A percentile compares a stretch with the other conserved stretches of the same genome.
Evolutionary conservation across 2,797 vertebrate genomes (phyloP).

Genomic region (Rhinatrema bivittatum): DNA sequence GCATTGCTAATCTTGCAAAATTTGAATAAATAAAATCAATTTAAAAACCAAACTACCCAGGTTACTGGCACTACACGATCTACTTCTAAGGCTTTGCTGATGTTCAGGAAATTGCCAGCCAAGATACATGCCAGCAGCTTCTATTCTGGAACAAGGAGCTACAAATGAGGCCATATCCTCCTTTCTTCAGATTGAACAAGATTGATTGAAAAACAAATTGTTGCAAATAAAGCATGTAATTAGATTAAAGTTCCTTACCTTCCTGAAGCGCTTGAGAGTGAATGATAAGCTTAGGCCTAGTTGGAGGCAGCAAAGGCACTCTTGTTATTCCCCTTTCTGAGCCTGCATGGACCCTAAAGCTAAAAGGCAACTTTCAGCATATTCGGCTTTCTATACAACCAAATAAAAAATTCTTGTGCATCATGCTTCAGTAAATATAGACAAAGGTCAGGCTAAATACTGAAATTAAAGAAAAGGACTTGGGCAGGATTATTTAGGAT

Average conservation of each 20-base stretch:
- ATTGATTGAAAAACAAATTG: slow-evolving; percentile 97
- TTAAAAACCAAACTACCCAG: too few relatives aligned
- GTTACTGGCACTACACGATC: too few relatives aligned
- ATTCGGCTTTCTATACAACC: rapidly evolving
- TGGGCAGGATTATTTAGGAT: too few relatives aligned
- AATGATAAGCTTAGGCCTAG: slow-evolving; percentile 2
- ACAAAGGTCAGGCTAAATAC: too few relatives aligned
- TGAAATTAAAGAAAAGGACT: too few relatives aligned
- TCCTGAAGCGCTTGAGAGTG: slow-evolving; percentile 46
- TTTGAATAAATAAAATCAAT: too few relatives aligned
- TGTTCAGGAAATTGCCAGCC: slow-evolving; percentile 18
- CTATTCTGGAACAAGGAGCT: slow-evolving; percentile 64
- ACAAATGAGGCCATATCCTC: slow-evolving; percentile 65
- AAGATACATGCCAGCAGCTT: slow-evolving; percentile 45
- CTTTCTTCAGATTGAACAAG: slow-evolving; percentile 74
- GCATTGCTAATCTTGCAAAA: too few relatives aligned
- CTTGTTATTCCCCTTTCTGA: too few relatives aligned
- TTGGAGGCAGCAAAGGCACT: too few relatives aligned
- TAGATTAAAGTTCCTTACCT: slow-evolving; percentile 83
- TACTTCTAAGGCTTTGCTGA: too few relatives aligned
- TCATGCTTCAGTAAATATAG: not conserved
- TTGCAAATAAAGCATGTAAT: slow-evolving; percentile 97
- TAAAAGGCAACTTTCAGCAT: not conserved
- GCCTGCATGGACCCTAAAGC: not conserved
- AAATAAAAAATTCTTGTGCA: not conserved